Percentiles rank a stretch among this genome's conserved stretches.
phyloP scores from a whole-genome alignment of 2,888 invertebrate species.

The Hanleya hanleyi region DNA sequence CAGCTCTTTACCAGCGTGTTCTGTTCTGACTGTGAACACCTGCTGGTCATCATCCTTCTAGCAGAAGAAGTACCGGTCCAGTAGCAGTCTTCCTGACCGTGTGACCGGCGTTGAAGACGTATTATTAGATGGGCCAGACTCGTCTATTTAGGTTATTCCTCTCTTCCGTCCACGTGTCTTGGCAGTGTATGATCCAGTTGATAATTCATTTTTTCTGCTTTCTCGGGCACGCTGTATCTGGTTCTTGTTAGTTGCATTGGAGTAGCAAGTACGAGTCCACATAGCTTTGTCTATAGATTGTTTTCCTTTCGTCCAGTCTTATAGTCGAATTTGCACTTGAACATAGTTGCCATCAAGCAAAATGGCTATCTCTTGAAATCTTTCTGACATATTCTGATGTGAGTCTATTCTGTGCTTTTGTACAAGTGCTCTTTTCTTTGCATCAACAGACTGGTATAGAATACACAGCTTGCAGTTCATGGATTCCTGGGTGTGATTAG shows the following conservation, averaged over 20 bases:
- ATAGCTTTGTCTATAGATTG: neutral
- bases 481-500: too few relatives aligned
- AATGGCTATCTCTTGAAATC: neutral
- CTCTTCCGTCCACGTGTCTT: neutral
- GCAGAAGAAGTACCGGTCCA: neutral
- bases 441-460: neutral
- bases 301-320: neutral
- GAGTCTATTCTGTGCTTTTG: neutral
- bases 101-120: too few relatives aligned
- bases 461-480: neutral
- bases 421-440: too few relatives aligned
- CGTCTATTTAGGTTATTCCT: too few relatives aligned
- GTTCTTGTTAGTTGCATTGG: neutral
- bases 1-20: neutral
- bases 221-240: neutral
- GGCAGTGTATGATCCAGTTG: neutral
- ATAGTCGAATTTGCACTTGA: neutral
- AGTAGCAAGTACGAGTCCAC: too few relatives aligned
- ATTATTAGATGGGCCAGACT: too few relatives aligned
- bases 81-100: neutral
- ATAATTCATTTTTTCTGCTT: neutral
- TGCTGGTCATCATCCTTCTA: neutral
- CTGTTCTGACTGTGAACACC: neutral
- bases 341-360: neutral
- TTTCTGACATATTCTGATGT: neutral